Conservation (phyloP, 2,797 vertebrate genomes). For the Sebastes taczanowskii region DNA sequence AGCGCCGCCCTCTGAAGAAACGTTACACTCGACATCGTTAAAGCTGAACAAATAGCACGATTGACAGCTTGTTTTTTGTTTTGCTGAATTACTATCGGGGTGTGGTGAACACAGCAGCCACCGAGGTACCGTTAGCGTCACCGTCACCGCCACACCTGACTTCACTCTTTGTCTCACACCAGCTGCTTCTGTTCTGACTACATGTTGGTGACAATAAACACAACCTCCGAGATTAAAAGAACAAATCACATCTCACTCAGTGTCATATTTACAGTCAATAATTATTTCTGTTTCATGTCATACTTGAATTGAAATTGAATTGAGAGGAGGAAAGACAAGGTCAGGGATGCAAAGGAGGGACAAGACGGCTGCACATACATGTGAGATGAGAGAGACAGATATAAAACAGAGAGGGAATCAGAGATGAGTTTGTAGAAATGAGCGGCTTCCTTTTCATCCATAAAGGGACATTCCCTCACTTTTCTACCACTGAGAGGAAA, state of each 20-base stretch:
- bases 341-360: not conserved
- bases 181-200: not conserved
- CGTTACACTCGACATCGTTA: not conserved
- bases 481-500: conserved; percentile 37
- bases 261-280: not conserved
- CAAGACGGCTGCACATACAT: not conserved
- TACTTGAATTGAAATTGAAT: not conserved
- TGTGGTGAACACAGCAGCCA: not conserved
- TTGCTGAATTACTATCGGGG: not conserved
- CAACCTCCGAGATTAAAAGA: not conserved
- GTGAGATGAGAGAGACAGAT: not conserved
- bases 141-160: not conserved
- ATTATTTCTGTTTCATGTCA: not conserved
- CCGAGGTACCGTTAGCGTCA: not conserved
- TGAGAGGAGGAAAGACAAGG: not conserved
- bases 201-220: not conserved
- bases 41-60: not conserved
- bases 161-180: not conserved
- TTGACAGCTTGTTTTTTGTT: not conserved
- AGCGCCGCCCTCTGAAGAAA: not conserved
- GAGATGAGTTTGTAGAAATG: not conserved
- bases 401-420: not conserved
- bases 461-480: conserved; percentile 57
- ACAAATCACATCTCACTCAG: not conserved
- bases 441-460: conserved; percentile 7